phyloP scores from a whole-genome alignment of 2,797 vertebrate species.

The Echiichthys vipera region DNA sequence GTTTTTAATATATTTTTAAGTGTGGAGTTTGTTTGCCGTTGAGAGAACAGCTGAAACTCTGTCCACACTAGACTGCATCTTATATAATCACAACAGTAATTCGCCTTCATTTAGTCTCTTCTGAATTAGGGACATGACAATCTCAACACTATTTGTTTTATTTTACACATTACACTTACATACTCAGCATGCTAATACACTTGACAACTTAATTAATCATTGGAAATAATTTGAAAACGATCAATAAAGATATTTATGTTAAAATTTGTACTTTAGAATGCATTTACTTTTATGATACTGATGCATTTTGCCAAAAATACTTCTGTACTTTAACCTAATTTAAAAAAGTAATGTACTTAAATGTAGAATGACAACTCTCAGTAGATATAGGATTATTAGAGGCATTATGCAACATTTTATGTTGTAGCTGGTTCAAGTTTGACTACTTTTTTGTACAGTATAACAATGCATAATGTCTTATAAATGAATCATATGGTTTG shows the following conservation, averaged over 20 bases:
- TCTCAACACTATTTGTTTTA: slow-evolving; percentile 1
- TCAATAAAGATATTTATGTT: no score
- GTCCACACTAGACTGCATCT: neutral
- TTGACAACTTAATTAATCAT: neutral
- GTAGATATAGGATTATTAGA: no score
- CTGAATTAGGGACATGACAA: neutral
- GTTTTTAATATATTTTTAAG: neutral
- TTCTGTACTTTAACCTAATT: no score
- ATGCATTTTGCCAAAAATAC: no score
- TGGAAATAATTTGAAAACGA: no score
- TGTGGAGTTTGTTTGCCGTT: neutral
- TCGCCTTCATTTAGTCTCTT: neutral
- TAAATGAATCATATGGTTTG: neutral
- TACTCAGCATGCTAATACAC: neutral
- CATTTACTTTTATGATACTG: no score
- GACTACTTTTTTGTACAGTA: neutral
- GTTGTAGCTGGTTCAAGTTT: neutral
- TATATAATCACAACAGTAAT: slow-evolving; percentile 32
- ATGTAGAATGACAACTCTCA: no score
- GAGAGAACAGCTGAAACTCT: slow-evolving; percentile 27
- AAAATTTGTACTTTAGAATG: no score
- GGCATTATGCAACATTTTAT: no score
- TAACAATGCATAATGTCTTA: neutral
- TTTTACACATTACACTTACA: neutral
- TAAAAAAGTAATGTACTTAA: no score